These are phyloP conservation scores for Spea hammondii DNA, from an alignment of 2,797 vertebrate genomes.

Conservation along the genomic window DNA sequence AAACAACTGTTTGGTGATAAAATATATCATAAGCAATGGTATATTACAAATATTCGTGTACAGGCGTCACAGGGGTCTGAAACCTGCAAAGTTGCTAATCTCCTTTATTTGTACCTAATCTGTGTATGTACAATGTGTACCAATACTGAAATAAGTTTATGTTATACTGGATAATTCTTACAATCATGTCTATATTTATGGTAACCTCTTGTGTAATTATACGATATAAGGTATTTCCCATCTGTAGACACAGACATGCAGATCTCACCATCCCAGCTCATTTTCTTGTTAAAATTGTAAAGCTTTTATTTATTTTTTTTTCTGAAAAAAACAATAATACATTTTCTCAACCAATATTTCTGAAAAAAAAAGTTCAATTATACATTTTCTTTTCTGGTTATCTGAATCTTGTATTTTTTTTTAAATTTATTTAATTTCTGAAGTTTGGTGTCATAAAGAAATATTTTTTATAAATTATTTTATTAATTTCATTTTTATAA, in stretches of 20 bases:
- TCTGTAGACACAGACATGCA: slow-evolving; percentile 9
- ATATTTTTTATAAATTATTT: slow-evolving; percentile 3
- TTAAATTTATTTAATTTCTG: no score
- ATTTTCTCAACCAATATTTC: no score
- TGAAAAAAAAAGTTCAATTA: no score
- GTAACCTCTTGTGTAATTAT: slow-evolving; percentile 37
- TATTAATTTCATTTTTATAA: no score
- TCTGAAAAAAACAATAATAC: no score
- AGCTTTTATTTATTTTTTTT: background rate
- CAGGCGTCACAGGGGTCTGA: background rate
- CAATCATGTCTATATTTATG: slow-evolving; percentile 13
- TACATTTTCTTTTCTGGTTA: no score
- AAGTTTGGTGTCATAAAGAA: background rate
- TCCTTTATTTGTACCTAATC: slow-evolving; percentile 43
- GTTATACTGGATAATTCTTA: slow-evolving; percentile 7
- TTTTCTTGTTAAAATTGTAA: slow-evolving; percentile 24
- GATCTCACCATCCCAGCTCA: slow-evolving; percentile 14
- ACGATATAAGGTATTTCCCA: slow-evolving; percentile 27
- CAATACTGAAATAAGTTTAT: slow-evolving; percentile 16
- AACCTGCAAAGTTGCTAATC: slow-evolving; percentile 41
- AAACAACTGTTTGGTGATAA: slow-evolving; percentile 26
- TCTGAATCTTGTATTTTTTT: no score
- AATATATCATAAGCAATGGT: background rate
- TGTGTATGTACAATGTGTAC: slow-evolving; percentile 28
- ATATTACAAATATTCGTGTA: slow-evolving; percentile 20